phyloP scores from a whole-genome alignment of 2,797 vertebrate species.

The Psittacula echo region DNA sequence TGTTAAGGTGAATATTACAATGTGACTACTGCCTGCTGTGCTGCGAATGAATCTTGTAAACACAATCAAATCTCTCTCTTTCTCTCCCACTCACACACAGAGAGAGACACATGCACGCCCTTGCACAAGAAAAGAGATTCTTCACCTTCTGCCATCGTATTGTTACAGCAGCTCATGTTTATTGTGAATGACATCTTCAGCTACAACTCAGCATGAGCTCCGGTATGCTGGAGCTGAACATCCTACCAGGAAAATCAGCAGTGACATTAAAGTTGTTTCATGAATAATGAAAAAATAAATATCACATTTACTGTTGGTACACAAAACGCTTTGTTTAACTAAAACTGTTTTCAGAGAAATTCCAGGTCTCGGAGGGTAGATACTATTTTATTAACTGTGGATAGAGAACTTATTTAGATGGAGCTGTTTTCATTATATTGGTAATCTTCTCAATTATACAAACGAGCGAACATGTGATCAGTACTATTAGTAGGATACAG shows the following conservation, averaged over 20 bases:
- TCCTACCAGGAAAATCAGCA: slow-evolving; percentile 46
- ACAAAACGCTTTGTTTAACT: slow-evolving; percentile 67
- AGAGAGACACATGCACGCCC: background rate
- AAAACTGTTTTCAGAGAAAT: slow-evolving; percentile 43
- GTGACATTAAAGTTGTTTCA: slow-evolving; percentile 57
- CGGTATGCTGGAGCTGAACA: slow-evolving; percentile 41
- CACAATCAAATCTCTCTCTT: slow-evolving; percentile 76
- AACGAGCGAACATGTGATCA: background rate
- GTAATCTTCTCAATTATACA: slow-evolving; percentile 46
- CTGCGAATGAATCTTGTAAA: slow-evolving; percentile 89
- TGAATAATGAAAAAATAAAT: slow-evolving; percentile 74
- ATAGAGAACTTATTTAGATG: background rate
- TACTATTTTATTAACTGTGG: slow-evolving; percentile 33
- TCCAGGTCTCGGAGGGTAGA: slow-evolving; percentile 20
- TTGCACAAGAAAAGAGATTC: slow-evolving; percentile 63
- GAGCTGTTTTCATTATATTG: slow-evolving; percentile 24
- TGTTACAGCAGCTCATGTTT: slow-evolving; percentile 73
- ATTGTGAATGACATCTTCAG: slow-evolving; percentile 74
- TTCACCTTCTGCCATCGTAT: slow-evolving; percentile 68
- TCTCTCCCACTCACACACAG: slow-evolving; percentile 36
- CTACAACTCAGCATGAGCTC: slow-evolving; percentile 49
- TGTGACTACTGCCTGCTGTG: slow-evolving; percentile 89
- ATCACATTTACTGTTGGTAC: slow-evolving; percentile 26
- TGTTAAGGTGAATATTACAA: slow-evolving; percentile 82
- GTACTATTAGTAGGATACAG: background rate